Evolutionary conservation across 2,888 invertebrate genomes (phyloP), one percentile per base, ranked within the genome.

Genomic region (Coelogynopora nodosa): DNA sequence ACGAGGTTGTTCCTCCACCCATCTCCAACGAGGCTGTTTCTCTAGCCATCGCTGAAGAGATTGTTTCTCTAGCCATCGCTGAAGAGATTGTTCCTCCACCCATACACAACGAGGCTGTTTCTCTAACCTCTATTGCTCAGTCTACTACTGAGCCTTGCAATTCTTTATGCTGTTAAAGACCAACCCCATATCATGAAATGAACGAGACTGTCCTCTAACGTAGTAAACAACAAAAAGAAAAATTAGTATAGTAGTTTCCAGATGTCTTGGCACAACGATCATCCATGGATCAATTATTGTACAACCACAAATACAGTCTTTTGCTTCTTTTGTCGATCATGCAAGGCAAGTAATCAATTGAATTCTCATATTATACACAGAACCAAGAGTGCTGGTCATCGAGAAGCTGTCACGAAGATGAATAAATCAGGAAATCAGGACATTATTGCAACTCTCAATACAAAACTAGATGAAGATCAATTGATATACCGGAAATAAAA

Each of bases 171-270:
- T 13, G 5, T 74, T 26, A 74, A 74, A 74, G 18, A 74, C 27
- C 74, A 74, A 74, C 74, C 74, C 74, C 23, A 74, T 74, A 74
- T 74, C 74, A 74, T 74, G 74, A 74, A 74, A 74, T 74, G 74
- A 74, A 74, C 23, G 23, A 23, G 74, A 74, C 27, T 74, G 74
- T 74, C 27, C 74, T 26, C 27, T 74, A n/a, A 74, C 23, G 23
- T 74, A 74, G 27, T 23, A 74, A 74, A 74, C 23, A 74, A 74
- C 23, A 74, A 74, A 74, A 49, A 49, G 49, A 49, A 49, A 49
- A 49, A 49, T 49, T 5, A 10, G 49, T 49, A 49, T 49, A 49
- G 18, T 5, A 49, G 49, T 49, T 49, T 49, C 49, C 49, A 49
- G 49, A 49, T 10, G 49, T 49, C 49, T 49, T 49, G 49, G 49